phyloP scores from a whole-genome alignment of 2,888 invertebrate genomes.

The Oegoconia quadripuncta region DNA sequence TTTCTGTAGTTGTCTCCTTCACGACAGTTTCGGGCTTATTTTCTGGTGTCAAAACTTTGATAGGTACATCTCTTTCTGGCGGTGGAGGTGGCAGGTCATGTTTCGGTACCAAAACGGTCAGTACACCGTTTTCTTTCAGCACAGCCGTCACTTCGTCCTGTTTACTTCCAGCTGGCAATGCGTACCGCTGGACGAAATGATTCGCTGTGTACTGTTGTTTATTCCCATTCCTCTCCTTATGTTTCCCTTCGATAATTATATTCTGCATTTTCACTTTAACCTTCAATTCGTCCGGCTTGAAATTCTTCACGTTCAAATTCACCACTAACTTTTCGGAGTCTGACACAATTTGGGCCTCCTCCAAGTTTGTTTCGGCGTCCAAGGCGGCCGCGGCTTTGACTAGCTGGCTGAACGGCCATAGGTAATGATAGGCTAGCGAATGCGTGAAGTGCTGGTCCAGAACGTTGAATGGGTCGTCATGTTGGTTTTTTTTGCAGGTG shows the following conservation, averaged over 20 bases:
- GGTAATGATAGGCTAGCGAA: slow-evolving; percentile 55
- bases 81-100: slow-evolving; percentile 63
- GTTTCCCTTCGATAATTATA: slow-evolving; percentile 61
- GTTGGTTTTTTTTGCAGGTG: slow-evolving; percentile 33
- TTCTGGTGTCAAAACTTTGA: slow-evolving; percentile 43
- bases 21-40: slow-evolving; percentile 29
- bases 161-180: slow-evolving; percentile 55
- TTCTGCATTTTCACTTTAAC: slow-evolving; percentile 65
- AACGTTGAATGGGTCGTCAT: slow-evolving; percentile 56
- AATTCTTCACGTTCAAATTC: slow-evolving; percentile 53
- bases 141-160: slow-evolving; percentile 65
- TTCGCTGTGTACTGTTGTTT: slow-evolving; percentile 53
- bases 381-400: slow-evolving; percentile 54
- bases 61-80: slow-evolving; percentile 61
- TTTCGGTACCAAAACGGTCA: slow-evolving; percentile 57
- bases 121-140: slow-evolving; percentile 52
- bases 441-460: slow-evolving; percentile 60
- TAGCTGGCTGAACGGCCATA: slow-evolving; percentile 70
- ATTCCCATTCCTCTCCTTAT: slow-evolving; percentile 45
- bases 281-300: slow-evolving; percentile 61
- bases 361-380: slow-evolving; percentile 48
- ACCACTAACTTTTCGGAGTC: slow-evolving; percentile 53
- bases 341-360: slow-evolving; percentile 60
- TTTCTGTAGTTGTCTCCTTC: slow-evolving; percentile 28
- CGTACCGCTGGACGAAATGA: slow-evolving; percentile 64